Evolutionary conservation across 2,113 vertebrate genomes (phyloP).

Genomic region (Triplophysa dalaica): DNA sequence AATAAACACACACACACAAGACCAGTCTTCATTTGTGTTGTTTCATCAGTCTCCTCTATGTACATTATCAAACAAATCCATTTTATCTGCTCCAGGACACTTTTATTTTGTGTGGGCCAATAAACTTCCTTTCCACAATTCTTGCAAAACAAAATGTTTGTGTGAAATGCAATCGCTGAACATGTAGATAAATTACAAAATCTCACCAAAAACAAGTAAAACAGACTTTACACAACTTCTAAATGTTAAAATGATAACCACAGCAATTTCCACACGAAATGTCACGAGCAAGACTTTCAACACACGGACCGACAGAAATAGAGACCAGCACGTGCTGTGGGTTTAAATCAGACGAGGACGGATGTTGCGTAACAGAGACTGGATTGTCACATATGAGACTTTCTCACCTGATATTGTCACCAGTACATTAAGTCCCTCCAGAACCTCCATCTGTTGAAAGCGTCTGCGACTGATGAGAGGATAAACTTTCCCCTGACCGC

Average conservation of each 20-base stretch:
- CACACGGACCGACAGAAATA: background rate
- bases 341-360: background rate
- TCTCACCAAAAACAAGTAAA: no score
- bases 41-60: background rate
- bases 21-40: background rate
- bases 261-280: conserved; percentile 27
- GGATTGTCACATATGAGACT: background rate
- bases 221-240: no score
- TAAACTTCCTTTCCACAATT: no score
- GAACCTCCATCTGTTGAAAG: conserved; percentile 98
- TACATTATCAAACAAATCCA: no score
- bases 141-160: no score
- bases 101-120: no score
- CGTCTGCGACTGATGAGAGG: conserved; percentile 92
- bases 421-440: conserved; percentile 95
- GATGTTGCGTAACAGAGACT: background rate
- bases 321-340: background rate
- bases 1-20: background rate
- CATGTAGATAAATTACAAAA: no score
- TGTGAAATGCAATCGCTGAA: no score
- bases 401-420: conserved; percentile 95
- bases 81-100: no score
- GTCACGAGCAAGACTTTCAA: background rate
- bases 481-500: conserved; percentile 97
- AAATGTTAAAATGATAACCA: no score